Evolutionary conservation across 2,797 vertebrate genomes (phyloP), one percentile per base, ranked within the genome.

Genomic region (Psittacula echo): DNA sequence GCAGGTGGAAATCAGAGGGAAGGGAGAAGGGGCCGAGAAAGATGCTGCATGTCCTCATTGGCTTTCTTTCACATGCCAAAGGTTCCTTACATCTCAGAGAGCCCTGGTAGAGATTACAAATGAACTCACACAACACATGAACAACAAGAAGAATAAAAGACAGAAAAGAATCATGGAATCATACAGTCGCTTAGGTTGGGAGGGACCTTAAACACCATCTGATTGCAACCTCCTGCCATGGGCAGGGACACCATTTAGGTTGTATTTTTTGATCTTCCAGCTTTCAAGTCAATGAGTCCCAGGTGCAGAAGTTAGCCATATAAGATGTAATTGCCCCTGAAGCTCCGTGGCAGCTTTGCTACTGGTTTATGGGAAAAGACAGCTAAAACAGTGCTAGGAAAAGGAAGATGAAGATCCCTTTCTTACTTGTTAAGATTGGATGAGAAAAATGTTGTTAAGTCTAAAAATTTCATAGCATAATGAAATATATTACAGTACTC

Each of bases 121-220:
- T 2, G 5, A 15, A 6, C n/a, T 27, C 54, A 9, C 1, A 0
- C 2, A 41, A 12, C 15, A 39, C 24, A 44, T 10, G 24, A 56
- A 81, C 19, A 30, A 48, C 19, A 44, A 61, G 17, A 79, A 34
- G 48, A 64, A 41, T 5, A 41, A 61, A 77, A 58, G 42, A 42
- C 27, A 78, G 51, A 48, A 7, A 5, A 20, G 26, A 67, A 29
- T 39, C 61, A 22, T 22, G 13, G 54, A n/a, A n/a, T 23, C 56
- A 34, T 34, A 34, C n/a, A 34, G n/a, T 34, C 2, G 3, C 56
- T 58, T 58, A 58, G n/a, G 56, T 34, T 24, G n/a, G n/a, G 22
- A 23, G 14, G 8, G n/a, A 58, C 56, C 21, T 23, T 16, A 23
- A 58, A 58, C 21, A 58, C 24, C n/a, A 58, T 10, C 13, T 11